phyloP scores from a whole-genome alignment of 2,888 invertebrate species.

The Hecatera dysodea region DNA sequence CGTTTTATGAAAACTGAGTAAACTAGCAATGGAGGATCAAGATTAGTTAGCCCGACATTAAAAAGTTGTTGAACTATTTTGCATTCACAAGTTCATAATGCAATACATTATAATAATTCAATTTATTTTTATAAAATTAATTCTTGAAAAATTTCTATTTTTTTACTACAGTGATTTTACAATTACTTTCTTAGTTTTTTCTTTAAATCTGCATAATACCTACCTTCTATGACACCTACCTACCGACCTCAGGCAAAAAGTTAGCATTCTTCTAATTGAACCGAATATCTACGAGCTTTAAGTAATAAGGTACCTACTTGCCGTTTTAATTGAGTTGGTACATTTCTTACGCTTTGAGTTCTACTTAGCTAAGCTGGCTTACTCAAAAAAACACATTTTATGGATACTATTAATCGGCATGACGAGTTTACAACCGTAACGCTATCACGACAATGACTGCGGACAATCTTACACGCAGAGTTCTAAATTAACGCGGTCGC shows the following conservation, averaged over 20 bases:
- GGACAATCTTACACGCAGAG: slow-evolving; percentile 73
- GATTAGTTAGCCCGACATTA: slow-evolving; percentile 27
- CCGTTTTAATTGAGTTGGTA: slow-evolving; percentile 10
- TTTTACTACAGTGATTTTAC: too few species aligned
- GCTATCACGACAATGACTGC: slow-evolving; percentile 73
- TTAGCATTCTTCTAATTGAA: not conserved
- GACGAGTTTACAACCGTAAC: slow-evolving; percentile 70
- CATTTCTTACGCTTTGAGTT: slow-evolving; percentile 17
- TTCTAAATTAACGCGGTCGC: slow-evolving; percentile 76
- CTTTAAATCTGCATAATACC: too few species aligned
- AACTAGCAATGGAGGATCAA: slow-evolving; percentile 45
- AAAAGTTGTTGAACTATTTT: slow-evolving; percentile 7
- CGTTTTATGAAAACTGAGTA: not conserved
- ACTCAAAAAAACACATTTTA: slow-evolving; percentile 57
- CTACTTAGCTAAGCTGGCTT: slow-evolving; percentile 38
- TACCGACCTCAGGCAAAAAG: not conserved
- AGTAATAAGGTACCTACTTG: too few species aligned
- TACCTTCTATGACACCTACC: too few species aligned
- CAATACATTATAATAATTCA: too few species aligned
- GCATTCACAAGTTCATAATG: too few species aligned
- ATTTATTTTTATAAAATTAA: too few species aligned
- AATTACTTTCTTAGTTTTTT: too few species aligned
- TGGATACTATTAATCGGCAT: slow-evolving; percentile 65
- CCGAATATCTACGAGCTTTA: slow-evolving; percentile 13
- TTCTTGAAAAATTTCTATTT: too few species aligned